Evolutionary conservation across 35 echinoderm and acorn worm species (phyloP), one percentile per base, ranked within the genome.

Genomic region (Eucidaris tribuloides): DNA sequence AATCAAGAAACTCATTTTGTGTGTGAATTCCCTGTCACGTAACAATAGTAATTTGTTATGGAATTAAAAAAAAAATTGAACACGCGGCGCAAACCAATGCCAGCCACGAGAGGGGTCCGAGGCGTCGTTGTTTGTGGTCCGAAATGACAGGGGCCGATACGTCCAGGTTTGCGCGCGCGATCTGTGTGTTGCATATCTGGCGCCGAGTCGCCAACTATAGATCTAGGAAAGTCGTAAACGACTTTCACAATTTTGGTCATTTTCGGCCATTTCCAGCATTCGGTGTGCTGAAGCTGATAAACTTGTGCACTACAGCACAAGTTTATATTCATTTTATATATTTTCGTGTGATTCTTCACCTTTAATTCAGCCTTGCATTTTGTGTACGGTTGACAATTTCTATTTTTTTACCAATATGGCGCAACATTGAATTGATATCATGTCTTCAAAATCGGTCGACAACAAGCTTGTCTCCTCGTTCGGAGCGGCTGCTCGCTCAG

Each of bases 221-320:
- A 19, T 74, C 1, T 18, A 40, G 40, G 24, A 15, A 74, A 74
- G 68, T 74, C 68, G 68, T 33, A 74, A 74, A 74, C 68, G 68
- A 44, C 68, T 74, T 71, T 42, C 15, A n/a, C n/a, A 41, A 41
- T 17, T 74, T 74, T 38, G 33, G 68, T 38, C 41, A 7, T 44
- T 38, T 74, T 43, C 44, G 68, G 68, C 68, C 68, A 74, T 74
- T 74, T 41, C 22, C 28, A 74, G 3, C 68, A 36, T 40, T 40
- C 22, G 18, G n/a, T 33, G 14, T 27, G 28, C 68, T 35, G 30
- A 20, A 1, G 44, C 24, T 44, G 11, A n/a, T 35, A 74, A 43
- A 74, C 83, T 86, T 86, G 92, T 95, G 92, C 92, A 78, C 14
- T 49, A 52, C 22, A 95, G 92, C 92, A 83, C 92, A 89, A 89